A percentile compares a stretch with the other conserved stretches of the same genome.
These are phyloP conservation scores for Ashinkailepas kermadecensis DNA, from an alignment of 2,888 invertebrate species.

Conservation along the genomic window DNA sequence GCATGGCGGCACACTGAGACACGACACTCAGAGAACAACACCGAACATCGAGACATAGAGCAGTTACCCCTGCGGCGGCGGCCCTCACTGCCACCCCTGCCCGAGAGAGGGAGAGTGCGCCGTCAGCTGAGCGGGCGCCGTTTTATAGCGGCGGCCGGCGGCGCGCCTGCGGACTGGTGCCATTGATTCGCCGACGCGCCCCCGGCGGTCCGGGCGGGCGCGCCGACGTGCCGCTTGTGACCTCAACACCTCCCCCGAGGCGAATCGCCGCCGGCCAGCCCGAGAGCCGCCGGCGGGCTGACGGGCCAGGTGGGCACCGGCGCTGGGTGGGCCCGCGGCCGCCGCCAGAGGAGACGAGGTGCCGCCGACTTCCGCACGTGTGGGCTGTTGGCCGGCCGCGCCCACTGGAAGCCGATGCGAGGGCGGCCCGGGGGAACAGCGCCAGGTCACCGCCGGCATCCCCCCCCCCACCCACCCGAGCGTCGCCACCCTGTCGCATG, in stretches of 20 bases:
- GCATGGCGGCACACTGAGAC: conserved; percentile 51
- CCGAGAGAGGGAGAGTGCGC: neutral
- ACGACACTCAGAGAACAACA: conserved; percentile 14
- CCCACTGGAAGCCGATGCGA: no score
- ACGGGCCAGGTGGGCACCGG: neutral
- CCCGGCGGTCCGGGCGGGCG: no score
- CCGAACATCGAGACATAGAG: conserved; percentile 12
- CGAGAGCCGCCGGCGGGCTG: neutral
- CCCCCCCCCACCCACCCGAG: no score
- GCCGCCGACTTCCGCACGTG: no score
- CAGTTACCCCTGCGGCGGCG: neutral
- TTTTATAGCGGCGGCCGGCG: neutral
- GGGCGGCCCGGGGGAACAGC: no score
- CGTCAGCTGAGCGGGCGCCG: neutral
- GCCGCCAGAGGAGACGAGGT: no score
- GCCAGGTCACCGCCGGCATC: no score
- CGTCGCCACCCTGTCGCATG: no score
- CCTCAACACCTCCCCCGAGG: conserved; percentile 6
- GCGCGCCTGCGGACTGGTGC: neutral
- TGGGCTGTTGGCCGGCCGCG: no score
- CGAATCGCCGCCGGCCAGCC: neutral
- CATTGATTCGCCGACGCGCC: neutral
- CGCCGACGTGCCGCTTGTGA: neutral
- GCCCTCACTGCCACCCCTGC: neutral
- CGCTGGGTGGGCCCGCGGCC: no score